Evolutionary conservation across 2,888 invertebrate genomes (phyloP).

Genomic region (Hydroisotoma schaefferi): DNA sequence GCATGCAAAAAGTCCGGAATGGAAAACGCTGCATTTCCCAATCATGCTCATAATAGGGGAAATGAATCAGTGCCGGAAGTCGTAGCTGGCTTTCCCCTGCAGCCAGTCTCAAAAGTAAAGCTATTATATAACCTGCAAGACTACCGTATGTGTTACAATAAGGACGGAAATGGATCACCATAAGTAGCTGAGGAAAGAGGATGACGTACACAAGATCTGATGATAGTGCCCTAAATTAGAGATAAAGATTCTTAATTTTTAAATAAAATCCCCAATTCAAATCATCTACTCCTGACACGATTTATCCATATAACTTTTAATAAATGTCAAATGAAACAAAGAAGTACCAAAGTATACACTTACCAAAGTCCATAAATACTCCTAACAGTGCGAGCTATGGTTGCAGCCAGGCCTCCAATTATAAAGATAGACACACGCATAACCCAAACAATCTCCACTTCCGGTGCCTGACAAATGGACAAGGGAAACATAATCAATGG

Average conservation of each 20-base stretch:
- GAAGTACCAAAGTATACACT: slow-evolving; percentile 50
- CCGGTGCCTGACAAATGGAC: slow-evolving; percentile 80
- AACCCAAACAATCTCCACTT: slow-evolving; percentile 95
- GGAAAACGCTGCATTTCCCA: slow-evolving; percentile 76
- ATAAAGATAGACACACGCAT: slow-evolving; percentile 89
- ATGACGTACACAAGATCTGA: slow-evolving; percentile 98
- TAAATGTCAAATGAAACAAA: background rate
- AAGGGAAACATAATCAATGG: no score
- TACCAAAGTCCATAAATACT: slow-evolving; percentile 97
- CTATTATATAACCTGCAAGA: slow-evolving; percentile 79
- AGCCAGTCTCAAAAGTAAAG: slow-evolving; percentile 73
- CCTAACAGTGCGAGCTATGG: slow-evolving; percentile 95
- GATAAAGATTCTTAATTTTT: background rate
- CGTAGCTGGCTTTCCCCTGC: slow-evolving; percentile 85
- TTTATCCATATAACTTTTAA: slow-evolving; percentile 94
- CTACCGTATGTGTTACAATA: slow-evolving; percentile 98
- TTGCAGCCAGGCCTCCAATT: slow-evolving; percentile 84
- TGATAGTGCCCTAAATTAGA: slow-evolving; percentile 78
- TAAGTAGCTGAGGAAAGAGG: slow-evolving; percentile 93
- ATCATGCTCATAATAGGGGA: slow-evolving; percentile 65
- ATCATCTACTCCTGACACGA: slow-evolving; percentile 75
- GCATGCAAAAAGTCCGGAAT: slow-evolving; percentile 95
- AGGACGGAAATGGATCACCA: slow-evolving; percentile 93
- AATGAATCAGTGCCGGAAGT: slow-evolving; percentile 77
- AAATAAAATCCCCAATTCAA: background rate